Evolutionary conservation across 2,113 vertebrate species (phyloP).

Genomic region (Isurus oxyrinchus): DNA sequence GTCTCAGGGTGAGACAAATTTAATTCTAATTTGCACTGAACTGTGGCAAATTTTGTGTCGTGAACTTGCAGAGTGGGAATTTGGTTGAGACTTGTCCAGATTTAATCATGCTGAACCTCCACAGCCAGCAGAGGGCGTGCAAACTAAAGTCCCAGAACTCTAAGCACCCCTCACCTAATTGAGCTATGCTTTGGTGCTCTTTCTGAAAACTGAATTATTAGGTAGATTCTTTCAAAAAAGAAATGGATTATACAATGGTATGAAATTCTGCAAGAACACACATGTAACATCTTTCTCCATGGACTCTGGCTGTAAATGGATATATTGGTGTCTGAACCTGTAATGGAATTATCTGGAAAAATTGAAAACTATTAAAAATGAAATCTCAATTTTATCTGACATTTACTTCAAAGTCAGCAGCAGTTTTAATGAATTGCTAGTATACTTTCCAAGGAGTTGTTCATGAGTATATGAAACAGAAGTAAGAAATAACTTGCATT

Average conservation of each 20-base stretch:
- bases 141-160: background rate
- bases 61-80: background rate
- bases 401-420: too few species aligned
- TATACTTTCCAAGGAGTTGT: background rate
- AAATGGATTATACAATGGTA: constrained; percentile 21
- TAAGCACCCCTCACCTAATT: background rate
- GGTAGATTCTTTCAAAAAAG: background rate
- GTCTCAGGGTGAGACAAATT: too few species aligned
- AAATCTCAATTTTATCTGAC: background rate
- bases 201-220: background rate
- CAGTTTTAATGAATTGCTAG: background rate
- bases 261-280: constrained; percentile 33
- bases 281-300: background rate
- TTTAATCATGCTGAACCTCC: background rate
- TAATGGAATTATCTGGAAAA: background rate
- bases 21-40: background rate
- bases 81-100: background rate
- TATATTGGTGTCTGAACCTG: background rate
- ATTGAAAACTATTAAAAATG: background rate
- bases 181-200: background rate
- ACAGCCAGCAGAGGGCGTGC: background rate
- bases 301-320: background rate
- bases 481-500: background rate
- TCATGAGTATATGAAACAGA: background rate
- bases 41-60: background rate